Evolutionary conservation across 2,797 vertebrate species (phyloP).

Genomic region (Chiroxiphia lanceolata): DNA sequence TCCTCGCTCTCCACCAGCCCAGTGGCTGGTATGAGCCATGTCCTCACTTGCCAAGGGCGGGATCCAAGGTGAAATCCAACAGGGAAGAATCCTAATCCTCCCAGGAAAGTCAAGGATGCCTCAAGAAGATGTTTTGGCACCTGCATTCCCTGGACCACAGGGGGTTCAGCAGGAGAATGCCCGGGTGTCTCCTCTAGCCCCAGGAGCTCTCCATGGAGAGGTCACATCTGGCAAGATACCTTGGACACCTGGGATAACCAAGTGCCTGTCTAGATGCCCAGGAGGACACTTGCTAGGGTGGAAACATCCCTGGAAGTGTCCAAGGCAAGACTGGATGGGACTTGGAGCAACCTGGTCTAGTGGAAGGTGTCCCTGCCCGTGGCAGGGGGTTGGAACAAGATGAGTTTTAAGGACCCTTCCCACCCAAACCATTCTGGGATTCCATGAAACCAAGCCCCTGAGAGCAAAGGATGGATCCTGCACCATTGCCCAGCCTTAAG

Average conservation of each 20-base stretch:
- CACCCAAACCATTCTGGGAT: not conserved
- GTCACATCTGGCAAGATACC: not conserved
- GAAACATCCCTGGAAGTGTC: not conserved
- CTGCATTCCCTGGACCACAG: not conserved
- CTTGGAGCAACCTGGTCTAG: not conserved
- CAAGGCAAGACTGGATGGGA: not conserved
- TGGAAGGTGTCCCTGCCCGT: not conserved
- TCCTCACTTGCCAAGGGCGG: conserved; percentile 5
- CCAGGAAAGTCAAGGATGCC: not conserved
- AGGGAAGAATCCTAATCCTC: not conserved
- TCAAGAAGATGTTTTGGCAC: not conserved
- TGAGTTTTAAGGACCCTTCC: not conserved
- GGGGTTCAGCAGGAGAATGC: not conserved
- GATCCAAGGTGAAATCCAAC: rapidly evolving
- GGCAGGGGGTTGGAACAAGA: not conserved
- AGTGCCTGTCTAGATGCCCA: not conserved
- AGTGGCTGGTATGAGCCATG: not conserved
- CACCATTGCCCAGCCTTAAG: not conserved
- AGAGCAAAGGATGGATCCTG: not conserved
- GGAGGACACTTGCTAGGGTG: not conserved
- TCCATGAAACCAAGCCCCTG: not conserved
- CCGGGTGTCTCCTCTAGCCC: not conserved
- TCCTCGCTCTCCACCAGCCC: not conserved
- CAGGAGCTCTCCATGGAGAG: not conserved
- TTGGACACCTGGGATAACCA: not conserved